Evolutionary conservation across 2,113 vertebrate genomes (phyloP), one percentile per base, ranked within the genome.

Genomic region (Proteles cristata): DNA sequence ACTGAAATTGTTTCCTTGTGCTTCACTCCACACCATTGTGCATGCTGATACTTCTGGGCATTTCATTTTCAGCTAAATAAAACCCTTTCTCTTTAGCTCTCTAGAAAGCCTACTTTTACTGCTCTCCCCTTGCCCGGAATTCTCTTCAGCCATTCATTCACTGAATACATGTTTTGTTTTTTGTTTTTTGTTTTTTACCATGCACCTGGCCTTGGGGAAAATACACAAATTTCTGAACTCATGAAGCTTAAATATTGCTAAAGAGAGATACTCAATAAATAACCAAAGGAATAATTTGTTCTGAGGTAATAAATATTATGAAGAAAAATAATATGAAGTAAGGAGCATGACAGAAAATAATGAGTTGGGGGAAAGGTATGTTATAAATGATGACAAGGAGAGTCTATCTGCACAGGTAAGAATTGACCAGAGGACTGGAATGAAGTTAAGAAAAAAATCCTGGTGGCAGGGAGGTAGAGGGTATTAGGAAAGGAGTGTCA

Each of bases 261-360:
- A 88, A 82, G 28, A 65, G 55, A 69, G 66, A 65, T 14, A 58
- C 9, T 45, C 50, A 87, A 15, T 14, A 35, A 85, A 23, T 21
- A 80, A 69, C 81, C 4, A 25, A 76, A 69, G 65, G 8, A 79
- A n/a, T n/a, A 71, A 5, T 31, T 33, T 50, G 16, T 61, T 39
- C 90, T 93, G 73, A 95, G 94, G 19, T 73, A 26, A 79, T 53
- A 83, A 82, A 86, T 48, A 50, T 21, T 74, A 82, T 43, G 58
- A 76, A 76, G 53, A 31, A 58, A 74, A 69, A 55, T 10, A 90
- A 28, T 10, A 25, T 9, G 25, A 73, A 17, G 16, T 39, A 48
- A 55, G 2, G 12, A 14, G 21, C 21, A 1, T 16, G 7, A n/a
- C 11, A 65, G 65, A 73, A 53, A 82, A 73, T 83, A 15, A 68